Conservation (phyloP, 1,140 invertebrate species). For the Dufourea novaeangliae region DNA sequence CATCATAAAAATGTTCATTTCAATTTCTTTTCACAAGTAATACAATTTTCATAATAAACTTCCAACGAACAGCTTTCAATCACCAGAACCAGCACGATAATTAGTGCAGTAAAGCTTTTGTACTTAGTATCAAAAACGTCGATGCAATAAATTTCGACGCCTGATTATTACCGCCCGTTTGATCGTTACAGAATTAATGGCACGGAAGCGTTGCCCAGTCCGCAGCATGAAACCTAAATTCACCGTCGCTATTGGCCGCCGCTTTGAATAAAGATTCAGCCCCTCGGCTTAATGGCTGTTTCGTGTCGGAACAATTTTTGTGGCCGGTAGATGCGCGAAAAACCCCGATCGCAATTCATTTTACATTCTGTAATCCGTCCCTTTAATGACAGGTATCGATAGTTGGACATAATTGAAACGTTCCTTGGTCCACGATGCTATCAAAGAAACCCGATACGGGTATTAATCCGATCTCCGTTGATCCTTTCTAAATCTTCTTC, state of each 20-base stretch:
- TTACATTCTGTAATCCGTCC: neutral
- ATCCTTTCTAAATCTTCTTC: conserved; percentile 4
- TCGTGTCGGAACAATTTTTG: conserved; percentile 22
- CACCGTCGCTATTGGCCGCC: conserved; percentile 5
- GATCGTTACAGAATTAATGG: conserved; percentile 38
- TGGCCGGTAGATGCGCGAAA: neutral
- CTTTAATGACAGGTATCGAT: neutral
- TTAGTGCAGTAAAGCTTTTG: no score
- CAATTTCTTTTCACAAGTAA: no score
- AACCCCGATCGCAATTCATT: neutral
- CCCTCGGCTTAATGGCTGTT: conserved; percentile 27
- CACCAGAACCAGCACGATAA: no score
- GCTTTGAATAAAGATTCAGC: neutral
- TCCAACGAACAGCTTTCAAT: no score
- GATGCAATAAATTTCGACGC: conserved; percentile 23
- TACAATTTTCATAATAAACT: no score
- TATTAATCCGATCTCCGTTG: neutral
- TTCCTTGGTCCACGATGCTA: neutral
- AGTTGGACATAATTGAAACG: neutral
- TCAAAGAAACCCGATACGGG: neutral
- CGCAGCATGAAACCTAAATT: conserved; percentile 37
- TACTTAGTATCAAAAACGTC: no score
- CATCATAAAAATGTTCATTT: no score
- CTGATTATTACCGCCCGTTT: conserved; percentile 13
- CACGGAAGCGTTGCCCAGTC: conserved; percentile 21